Evolutionary conservation across 2,113 vertebrate species (phyloP).

Genomic region (Hippotragus niger): DNA sequence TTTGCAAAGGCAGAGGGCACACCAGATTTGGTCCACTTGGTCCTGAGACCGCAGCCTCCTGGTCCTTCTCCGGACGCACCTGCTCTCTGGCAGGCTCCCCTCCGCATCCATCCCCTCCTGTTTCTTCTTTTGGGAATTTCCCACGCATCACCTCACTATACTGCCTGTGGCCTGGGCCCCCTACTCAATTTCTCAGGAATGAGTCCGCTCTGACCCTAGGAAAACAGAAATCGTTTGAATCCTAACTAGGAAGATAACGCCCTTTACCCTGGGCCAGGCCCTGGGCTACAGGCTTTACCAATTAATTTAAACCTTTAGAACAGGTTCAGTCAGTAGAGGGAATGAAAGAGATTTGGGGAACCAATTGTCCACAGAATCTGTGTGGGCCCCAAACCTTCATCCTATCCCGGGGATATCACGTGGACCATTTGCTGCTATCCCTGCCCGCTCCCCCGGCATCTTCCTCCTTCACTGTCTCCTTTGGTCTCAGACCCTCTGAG

Average conservation of each 20-base stretch:
- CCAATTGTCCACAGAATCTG: not conserved
- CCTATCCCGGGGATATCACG: accelerated
- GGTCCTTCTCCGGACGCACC: accelerated
- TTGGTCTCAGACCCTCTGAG: not conserved
- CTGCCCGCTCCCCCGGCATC: accelerated
- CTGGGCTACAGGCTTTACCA: not conserved
- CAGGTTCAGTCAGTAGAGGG: accelerated
- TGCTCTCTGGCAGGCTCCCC: not conserved
- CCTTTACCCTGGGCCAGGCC: not conserved
- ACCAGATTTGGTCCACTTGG: too few relatives aligned
- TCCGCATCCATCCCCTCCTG: not conserved
- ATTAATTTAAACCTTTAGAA: not conserved
- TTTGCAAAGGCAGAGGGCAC: not conserved
- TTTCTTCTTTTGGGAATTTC: not conserved
- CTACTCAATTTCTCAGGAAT: not conserved
- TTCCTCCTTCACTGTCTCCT: not conserved
- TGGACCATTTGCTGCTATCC: not conserved
- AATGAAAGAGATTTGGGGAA: not conserved
- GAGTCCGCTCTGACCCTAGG: not conserved
- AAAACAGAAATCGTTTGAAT: not conserved
- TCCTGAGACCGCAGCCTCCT: not conserved
- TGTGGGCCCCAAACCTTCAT: not conserved
- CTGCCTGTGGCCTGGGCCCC: not conserved
- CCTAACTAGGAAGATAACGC: not conserved
- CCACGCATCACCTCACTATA: not conserved